phyloP scores from a whole-genome alignment of 1,140 invertebrate species.

The Dysdera silvatica region DNA sequence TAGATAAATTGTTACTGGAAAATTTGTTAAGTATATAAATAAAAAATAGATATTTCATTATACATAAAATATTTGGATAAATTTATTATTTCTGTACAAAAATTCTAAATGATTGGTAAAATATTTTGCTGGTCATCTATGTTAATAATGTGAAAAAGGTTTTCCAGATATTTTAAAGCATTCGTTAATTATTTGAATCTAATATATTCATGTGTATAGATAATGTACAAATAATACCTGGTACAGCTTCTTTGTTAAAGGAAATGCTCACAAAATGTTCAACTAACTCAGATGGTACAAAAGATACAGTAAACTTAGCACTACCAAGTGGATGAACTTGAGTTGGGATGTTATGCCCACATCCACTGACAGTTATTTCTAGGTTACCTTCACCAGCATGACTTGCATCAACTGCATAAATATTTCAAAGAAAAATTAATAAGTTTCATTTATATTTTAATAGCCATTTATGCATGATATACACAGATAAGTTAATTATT shows the following conservation, averaged over 20 bases:
- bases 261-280: constrained; percentile 93
- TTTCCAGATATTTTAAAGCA: too few relatives aligned
- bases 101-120: too few relatives aligned
- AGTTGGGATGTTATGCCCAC: constrained; percentile 88
- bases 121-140: too few relatives aligned
- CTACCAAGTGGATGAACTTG: constrained; percentile 89
- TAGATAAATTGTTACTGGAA: too few relatives aligned
- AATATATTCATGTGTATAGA: not conserved
- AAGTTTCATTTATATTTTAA: not conserved
- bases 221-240: constrained; percentile 44
- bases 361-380: constrained; percentile 90
- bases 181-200: too few relatives aligned
- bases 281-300: constrained; percentile 83
- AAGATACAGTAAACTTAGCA: constrained; percentile 84
- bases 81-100: too few relatives aligned
- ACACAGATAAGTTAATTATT: not conserved
- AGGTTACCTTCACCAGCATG: constrained; percentile 95
- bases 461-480: not conserved
- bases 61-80: too few relatives aligned
- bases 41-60: too few relatives aligned
- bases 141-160: too few relatives aligned
- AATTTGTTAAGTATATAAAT: too few relatives aligned
- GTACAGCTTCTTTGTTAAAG: constrained; percentile 80
- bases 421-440: not conserved
- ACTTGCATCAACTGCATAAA: constrained; percentile 72